Conservation (phyloP, 2,113 vertebrate species). For the Paramisgurnus dabryanus region DNA sequence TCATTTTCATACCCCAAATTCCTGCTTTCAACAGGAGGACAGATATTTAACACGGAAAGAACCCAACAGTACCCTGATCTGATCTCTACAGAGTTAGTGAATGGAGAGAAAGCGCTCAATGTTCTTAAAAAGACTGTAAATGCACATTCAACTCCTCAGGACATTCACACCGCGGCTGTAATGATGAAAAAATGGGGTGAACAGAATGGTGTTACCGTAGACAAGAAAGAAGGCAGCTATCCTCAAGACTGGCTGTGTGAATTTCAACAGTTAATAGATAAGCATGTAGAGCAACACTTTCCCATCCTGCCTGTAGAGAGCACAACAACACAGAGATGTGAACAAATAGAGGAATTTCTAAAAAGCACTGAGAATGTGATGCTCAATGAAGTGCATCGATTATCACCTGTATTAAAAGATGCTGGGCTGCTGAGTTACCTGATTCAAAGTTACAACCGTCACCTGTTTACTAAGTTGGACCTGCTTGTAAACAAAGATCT, state of each 20-base stretch:
- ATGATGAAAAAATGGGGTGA: slow-evolving; percentile 2
- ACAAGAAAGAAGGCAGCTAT: background rate
- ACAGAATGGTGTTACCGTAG: background rate
- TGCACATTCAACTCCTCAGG: background rate
- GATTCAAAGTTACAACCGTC: slow-evolving; percentile 42
- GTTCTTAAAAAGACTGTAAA: background rate
- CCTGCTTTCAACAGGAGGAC: background rate
- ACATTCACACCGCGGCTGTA: background rate
- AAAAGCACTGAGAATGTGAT: background rate
- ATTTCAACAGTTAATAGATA: slow-evolving; percentile 29
- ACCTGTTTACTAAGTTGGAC: slow-evolving; percentile 35
- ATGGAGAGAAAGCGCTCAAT: background rate
- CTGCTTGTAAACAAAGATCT: slow-evolving; percentile 47
- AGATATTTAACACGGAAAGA: background rate
- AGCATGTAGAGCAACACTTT: slow-evolving; percentile 42
- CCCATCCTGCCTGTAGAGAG: slow-evolving; percentile 39
- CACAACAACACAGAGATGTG: background rate
- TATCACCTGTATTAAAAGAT: background rate
- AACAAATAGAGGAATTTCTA: slow-evolving; percentile 42
- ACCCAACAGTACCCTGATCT: background rate
- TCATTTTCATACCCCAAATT: no score
- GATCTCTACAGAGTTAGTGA: no score
- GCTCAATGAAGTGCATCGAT: background rate
- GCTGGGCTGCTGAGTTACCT: slow-evolving; percentile 5
- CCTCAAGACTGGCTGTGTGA: slow-evolving; percentile 1